A percentile compares a stretch with the other conserved stretches of the same genome.
Evolutionary conservation across 92 coral and sea anemone species (phyloP).

Genomic region (Bergia puertoricense): DNA sequence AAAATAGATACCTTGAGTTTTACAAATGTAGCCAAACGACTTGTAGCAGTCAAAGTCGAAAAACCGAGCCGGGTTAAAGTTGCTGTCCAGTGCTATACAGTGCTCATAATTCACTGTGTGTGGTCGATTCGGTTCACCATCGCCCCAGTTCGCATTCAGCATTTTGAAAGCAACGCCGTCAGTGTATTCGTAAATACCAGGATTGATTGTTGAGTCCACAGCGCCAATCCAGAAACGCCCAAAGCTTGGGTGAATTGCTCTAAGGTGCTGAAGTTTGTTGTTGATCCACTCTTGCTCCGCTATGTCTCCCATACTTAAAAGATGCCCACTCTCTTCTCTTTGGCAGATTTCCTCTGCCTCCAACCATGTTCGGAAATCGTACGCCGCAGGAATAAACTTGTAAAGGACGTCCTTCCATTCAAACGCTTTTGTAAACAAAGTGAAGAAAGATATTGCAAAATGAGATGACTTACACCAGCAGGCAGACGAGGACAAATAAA

Average conservation of each 20-base stretch:
- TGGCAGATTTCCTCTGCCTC: conserved; percentile 30
- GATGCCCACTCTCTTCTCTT: conserved; percentile 10
- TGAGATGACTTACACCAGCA: neutral
- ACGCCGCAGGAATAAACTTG: conserved; percentile 17
- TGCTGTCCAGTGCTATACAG: conserved; percentile 24
- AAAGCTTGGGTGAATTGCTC: neutral
- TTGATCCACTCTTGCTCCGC: conserved; percentile 17
- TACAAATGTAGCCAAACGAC: conserved; percentile 30
- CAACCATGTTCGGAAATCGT: conserved; percentile 16
- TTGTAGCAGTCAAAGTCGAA: conserved; percentile 21
- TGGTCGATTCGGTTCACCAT: conserved; percentile 18
- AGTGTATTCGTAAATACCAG: neutral
- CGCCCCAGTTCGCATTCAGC: conserved; percentile 25
- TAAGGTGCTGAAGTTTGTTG: conserved; percentile 8
- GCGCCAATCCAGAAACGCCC: conserved; percentile 31
- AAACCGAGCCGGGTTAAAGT: neutral
- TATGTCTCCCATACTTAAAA: neutral
- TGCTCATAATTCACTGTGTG: conserved; percentile 1
- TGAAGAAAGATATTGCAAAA: neutral
- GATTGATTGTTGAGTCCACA: neutral
- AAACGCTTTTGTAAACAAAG: conserved; percentile 1
- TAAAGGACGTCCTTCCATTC: conserved; percentile 11
- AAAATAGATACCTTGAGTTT: conserved; percentile 6
- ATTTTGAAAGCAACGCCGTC: neutral
- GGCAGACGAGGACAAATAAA: neutral